These are phyloP conservation scores for Drosophila seguyi DNA, from an alignment of 1,140 invertebrate species.

Conservation along the genomic window DNA sequence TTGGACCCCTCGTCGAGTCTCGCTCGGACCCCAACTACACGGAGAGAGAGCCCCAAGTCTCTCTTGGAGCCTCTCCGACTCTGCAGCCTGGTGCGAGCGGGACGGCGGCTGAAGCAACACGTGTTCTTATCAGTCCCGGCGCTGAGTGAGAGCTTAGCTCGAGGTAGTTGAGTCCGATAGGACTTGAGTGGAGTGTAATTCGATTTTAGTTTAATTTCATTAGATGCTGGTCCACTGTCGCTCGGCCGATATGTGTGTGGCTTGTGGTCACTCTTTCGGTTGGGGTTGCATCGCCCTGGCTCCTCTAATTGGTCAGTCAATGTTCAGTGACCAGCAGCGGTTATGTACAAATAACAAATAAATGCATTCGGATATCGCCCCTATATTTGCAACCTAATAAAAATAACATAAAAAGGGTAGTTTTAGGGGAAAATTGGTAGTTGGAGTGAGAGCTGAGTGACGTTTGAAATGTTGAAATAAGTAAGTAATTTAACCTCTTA, in stretches of 20 bases:
- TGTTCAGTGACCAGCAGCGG: constrained; percentile 49
- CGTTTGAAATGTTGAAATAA: neutral
- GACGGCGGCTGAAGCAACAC: constrained; percentile 70
- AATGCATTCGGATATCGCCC: constrained; percentile 49
- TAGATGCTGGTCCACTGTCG: constrained; percentile 64
- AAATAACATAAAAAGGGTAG: neutral
- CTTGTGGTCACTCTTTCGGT: constrained; percentile 26
- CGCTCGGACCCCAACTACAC: constrained; percentile 2
- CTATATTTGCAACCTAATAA: constrained; percentile 43
- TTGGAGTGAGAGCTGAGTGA: neutral
- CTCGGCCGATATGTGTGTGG: constrained; percentile 11
- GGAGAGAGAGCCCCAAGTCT: constrained; percentile 10
- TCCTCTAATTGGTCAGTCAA: constrained; percentile 75
- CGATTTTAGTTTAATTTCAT: constrained; percentile 66
- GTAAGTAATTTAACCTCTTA: too few relatives aligned
- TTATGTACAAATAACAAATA: constrained; percentile 48
- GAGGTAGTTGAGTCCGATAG: constrained; percentile 39
- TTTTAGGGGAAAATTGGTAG: neutral
- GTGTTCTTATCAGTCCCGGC: constrained; percentile 78
- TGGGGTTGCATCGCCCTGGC: constrained; percentile 60
- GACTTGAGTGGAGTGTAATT: constrained; percentile 26
- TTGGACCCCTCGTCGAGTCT: constrained; percentile 40
- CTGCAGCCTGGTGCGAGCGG: constrained; percentile 35
- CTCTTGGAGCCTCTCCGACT: neutral
- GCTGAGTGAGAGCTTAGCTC: constrained; percentile 22